Percentiles rank a stretch among this genome's conserved stretches.
Evolutionary conservation across 2,888 invertebrate species (phyloP).

Genomic region (Galerucella nymphaeae): DNA sequence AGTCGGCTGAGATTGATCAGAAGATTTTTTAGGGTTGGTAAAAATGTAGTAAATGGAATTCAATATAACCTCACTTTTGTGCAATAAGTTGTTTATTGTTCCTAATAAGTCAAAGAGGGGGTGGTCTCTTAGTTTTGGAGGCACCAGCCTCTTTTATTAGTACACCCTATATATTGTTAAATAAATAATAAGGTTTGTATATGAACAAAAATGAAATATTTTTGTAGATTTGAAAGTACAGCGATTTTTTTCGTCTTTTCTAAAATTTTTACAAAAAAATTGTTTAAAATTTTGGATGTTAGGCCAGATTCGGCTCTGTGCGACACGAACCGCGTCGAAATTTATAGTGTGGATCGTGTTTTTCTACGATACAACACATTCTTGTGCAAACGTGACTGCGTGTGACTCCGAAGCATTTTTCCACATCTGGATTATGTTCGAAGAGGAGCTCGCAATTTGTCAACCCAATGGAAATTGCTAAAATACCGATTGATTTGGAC

Average conservation of each 20-base stretch:
- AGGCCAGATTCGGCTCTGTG: neutral
- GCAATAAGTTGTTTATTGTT: no score
- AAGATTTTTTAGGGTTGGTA: no score
- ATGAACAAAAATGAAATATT: no score
- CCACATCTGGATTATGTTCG: constrained; percentile 1
- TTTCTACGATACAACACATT: constrained; percentile 22
- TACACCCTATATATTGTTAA: no score
- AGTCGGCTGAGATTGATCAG: neutral
- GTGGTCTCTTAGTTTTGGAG: no score
- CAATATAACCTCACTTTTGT: no score
- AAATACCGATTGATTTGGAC: neutral
- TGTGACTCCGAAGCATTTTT: constrained; percentile 29
- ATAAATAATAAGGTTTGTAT: no score
- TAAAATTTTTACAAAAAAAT: neutral
- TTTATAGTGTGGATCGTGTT: constrained; percentile 20
- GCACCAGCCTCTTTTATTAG: no score
- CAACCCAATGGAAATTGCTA: neutral
- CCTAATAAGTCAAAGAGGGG: no score
- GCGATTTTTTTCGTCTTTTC: no score
- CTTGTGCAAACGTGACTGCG: constrained; percentile 26
- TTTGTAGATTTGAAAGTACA: no score
- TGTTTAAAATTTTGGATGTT: neutral
- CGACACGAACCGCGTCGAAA: constrained; percentile 34
- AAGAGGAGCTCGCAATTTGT: neutral
- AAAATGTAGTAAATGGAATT: no score